Percentiles rank a stretch among this genome's conserved stretches.
phyloP scores from a whole-genome alignment of 2,888 invertebrate species.

The Spicauda simplicius region DNA sequence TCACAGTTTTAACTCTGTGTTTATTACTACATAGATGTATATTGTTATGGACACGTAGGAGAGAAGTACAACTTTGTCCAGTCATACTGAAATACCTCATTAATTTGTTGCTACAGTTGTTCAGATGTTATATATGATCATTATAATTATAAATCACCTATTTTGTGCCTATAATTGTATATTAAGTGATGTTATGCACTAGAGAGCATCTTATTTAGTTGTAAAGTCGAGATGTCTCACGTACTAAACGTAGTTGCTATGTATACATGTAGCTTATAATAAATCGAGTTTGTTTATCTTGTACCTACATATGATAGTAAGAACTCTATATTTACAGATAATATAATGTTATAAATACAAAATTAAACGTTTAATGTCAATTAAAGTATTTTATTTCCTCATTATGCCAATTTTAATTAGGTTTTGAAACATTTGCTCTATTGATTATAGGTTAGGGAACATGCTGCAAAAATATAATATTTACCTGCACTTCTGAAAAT shows the following conservation, averaged over 20 bases:
- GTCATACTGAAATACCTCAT: conserved; percentile 55
- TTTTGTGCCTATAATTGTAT: conserved; percentile 77
- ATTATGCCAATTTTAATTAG: too few species aligned
- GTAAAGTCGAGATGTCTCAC: conserved; percentile 68
- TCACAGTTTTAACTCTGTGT: conserved; percentile 38
- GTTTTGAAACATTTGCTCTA: too few species aligned
- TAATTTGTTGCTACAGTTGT: conserved; percentile 64
- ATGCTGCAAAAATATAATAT: too few species aligned
- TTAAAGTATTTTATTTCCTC: conserved; percentile 14
- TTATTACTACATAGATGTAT: conserved; percentile 33
- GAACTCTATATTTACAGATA: conserved; percentile 85
- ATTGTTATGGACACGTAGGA: conserved; percentile 28
- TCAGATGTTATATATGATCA: conserved; percentile 70
- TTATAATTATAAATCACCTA: conserved; percentile 59
- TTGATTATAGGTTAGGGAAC: too few species aligned
- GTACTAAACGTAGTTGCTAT: conserved; percentile 72
- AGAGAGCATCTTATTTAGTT: conserved; percentile 68
- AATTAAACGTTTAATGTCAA: conserved; percentile 77
- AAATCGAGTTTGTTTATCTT: conserved; percentile 79
- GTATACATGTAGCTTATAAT: conserved; percentile 67
- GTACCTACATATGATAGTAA: conserved; percentile 75
- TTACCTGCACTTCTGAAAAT: too few species aligned
- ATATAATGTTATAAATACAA: conserved; percentile 85
- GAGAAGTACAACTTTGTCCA: conserved; percentile 37
- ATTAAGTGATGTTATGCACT: conserved; percentile 75